phyloP scores from a whole-genome alignment of 23 tunicate species.

The Styela clava region DNA sequence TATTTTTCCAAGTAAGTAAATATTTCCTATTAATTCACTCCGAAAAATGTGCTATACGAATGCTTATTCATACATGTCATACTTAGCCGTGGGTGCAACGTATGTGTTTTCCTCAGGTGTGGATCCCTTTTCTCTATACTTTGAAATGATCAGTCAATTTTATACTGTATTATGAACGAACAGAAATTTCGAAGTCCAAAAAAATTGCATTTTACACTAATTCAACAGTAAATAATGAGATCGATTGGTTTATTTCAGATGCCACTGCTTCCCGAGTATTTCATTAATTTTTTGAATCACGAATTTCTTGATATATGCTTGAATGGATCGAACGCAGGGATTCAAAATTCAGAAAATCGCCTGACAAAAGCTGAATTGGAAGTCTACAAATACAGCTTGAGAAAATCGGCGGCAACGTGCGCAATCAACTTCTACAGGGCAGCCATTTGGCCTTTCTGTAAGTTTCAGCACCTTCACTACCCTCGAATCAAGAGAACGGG shows the following conservation, averaged over 20 bases:
- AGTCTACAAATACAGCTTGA: conserved; percentile 31
- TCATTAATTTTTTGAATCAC: conserved; percentile 25
- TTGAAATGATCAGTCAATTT: too few species aligned
- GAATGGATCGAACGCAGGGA: conserved; percentile 23
- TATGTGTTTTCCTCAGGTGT: too few species aligned
- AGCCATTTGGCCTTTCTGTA: conserved; percentile 30
- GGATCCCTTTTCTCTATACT: too few species aligned
- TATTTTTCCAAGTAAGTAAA: conserved; percentile 48
- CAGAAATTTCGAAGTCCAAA: too few species aligned
- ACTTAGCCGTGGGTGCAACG: too few species aligned
- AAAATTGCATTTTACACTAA: too few species aligned
- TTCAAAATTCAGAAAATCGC: conserved; percentile 21
- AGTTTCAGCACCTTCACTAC: neutral
- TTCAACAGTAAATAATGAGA: too few species aligned
- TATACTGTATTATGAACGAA: too few species aligned
- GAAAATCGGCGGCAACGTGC: conserved; percentile 1
- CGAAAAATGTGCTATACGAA: too few species aligned
- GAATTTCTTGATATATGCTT: neutral
- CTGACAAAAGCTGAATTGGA: conserved; percentile 34
- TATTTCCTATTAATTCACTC: too few species aligned
- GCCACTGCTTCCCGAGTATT: conserved; percentile 46
- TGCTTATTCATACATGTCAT: too few species aligned
- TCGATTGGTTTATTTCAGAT: too few species aligned
- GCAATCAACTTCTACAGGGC: conserved; percentile 78
- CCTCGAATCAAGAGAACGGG: neutral